Conservation (phyloP, 2,797 vertebrate genomes). For the Threskiornis aethiopicus region DNA sequence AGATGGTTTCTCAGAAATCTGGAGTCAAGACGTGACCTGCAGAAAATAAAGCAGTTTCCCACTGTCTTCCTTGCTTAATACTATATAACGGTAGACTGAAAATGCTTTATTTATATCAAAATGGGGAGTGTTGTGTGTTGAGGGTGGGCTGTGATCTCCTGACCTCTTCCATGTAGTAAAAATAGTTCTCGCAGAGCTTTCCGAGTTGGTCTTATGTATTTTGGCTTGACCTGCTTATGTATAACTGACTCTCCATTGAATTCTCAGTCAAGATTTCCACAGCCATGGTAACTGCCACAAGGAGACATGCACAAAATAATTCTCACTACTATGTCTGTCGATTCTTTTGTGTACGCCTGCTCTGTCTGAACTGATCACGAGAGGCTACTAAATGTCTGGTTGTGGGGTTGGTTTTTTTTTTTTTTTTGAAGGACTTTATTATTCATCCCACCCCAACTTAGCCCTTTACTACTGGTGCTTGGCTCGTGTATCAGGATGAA, state of each 20-base stretch:
- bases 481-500: background rate
- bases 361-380: background rate
- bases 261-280: slow-evolving; percentile 44
- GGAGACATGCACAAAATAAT: slow-evolving; percentile 60
- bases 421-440: background rate
- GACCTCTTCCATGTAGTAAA: background rate
- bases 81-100: background rate
- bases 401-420: background rate
- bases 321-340: slow-evolving; percentile 12
- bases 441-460: slow-evolving; percentile 3
- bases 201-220: slow-evolving; percentile 9
- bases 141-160: background rate
- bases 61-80: background rate
- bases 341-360: background rate
- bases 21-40: background rate
- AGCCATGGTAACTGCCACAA: slow-evolving; percentile 35
- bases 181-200: slow-evolving; percentile 4
- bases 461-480: background rate
- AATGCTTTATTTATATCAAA: background rate
- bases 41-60: background rate
- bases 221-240: slow-evolving; percentile 54
- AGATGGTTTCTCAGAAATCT: background rate
- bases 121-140: background rate
- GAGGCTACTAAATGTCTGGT: slow-evolving; percentile 7
- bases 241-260: slow-evolving; percentile 30